Conservation (phyloP, 2,888 invertebrate genomes). For the Pseudolycoriella hygida region DNA sequence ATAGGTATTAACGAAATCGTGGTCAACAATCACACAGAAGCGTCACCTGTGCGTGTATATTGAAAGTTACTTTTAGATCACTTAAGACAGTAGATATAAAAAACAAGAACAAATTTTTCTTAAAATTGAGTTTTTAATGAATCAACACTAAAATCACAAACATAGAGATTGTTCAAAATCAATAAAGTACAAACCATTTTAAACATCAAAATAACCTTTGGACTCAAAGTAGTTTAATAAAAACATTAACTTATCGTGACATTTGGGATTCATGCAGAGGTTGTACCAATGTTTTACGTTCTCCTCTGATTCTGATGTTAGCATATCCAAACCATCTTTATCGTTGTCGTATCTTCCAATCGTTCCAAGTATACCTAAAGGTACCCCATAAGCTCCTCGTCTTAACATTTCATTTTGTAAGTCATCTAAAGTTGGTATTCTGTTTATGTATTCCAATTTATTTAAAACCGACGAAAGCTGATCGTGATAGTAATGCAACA, state of each 20-base stretch:
- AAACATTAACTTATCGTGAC: background rate
- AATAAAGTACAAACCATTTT: no score
- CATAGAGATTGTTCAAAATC: no score
- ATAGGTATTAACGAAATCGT: no score
- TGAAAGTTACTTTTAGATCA: no score
- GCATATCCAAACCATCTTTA: background rate
- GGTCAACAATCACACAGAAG: no score
- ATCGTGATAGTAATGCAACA: conserved; percentile 3
- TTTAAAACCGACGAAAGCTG: background rate
- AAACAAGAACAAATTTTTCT: no score
- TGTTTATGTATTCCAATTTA: background rate
- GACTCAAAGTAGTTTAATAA: conserved; percentile 5
- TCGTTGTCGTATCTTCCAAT: background rate
- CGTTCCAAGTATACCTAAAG: background rate
- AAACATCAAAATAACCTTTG: conserved; percentile 6
- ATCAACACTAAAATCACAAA: no score
- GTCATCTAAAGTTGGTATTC: conserved; percentile 3
- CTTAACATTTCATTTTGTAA: conserved; percentile 4
- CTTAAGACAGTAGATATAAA: no score
- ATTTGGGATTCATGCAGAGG: background rate
- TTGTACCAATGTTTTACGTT: background rate
- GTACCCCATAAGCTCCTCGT: conserved; percentile 4
- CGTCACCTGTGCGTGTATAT: no score
- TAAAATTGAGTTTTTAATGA: no score
- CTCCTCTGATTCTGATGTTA: background rate